Base-by-base conservation (phyloP, 1,140 invertebrate species). In the Thaumatotibia leucotreta region DNA sequence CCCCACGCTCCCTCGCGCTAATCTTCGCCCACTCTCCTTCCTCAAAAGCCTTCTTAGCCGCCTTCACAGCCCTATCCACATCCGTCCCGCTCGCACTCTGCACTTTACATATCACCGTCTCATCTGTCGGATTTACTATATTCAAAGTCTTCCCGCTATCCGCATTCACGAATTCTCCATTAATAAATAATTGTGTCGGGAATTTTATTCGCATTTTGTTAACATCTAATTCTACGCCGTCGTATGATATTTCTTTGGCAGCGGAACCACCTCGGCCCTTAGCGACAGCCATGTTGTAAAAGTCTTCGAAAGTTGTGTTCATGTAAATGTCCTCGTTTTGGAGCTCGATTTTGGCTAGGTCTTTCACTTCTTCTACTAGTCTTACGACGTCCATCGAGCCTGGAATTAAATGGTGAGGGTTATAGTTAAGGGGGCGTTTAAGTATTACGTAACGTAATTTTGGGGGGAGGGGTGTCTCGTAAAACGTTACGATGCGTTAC, bases 341-440 rank as follows among this genome's bases (percentile, higher is more conserved):
- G 5, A 99, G 82, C 24, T 93, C 93, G 9, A 98, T 88, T 63
- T 94, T 93, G 17, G 96, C 93, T 66, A 95, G 93, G 64, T 98
- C 96, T 86, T 97, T 98, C 0, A 98, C 92, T 91, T 99, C 97
- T 91, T 99, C 98, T 0, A 99, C 94, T 29, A 99, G 86, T 76
- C 97, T 94, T 0, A 98, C 97, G 6, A 99, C 97, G 85, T 99
- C 98, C 97, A 99, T 99, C 8, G 97, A 98, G 0, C 97, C 52
- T 58, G 23, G 4, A 52, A 45, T 45, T n/a, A n/a, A n/a, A n/a
- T n/a, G n/a, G n/a, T n/a, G n/a, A 0, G 14, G 14, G 11, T 14
- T 35, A 11, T 11, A 17, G n/a, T 33, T 39, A 14, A 29, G 27
- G n/a, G 3, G 0, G n/a, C n/a, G 14, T 39, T 11, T 14, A n/a